Conservation (phyloP, 2,113 vertebrate species). For the Silurus meridionalis region DNA sequence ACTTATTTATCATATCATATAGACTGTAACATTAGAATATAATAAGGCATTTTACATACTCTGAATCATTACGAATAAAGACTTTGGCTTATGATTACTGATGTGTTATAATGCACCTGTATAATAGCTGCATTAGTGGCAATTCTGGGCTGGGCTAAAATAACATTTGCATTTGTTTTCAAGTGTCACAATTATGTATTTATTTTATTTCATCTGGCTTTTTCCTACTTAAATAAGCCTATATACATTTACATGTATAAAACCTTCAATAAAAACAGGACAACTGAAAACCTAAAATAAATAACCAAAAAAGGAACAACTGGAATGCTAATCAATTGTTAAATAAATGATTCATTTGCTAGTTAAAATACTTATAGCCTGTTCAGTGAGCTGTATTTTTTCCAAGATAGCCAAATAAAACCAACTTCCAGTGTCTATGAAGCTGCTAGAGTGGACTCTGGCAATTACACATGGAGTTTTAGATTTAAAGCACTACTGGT, state of each 20-base stretch:
- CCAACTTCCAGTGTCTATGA: not conserved
- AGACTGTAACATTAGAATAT: not conserved
- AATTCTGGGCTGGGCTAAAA: not conserved
- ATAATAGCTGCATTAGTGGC: not conserved
- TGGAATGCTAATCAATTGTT: not conserved
- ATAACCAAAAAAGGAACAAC: not conserved
- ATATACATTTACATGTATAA: not conserved
- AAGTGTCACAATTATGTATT: not conserved
- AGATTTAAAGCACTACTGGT: not conserved
- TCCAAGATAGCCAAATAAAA: not conserved
- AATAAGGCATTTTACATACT: not conserved
- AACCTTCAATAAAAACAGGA: not conserved
- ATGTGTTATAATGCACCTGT: not conserved
- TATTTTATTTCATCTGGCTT: no score
- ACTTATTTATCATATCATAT: not conserved
- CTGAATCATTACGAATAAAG: not conserved
- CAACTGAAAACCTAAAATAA: no score
- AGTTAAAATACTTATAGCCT: not conserved
- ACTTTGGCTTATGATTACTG: not conserved
- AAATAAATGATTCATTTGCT: not conserved
- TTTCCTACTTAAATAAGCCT: not conserved
- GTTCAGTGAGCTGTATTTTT: not conserved
- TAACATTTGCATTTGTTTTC: not conserved
- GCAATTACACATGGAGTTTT: not conserved
- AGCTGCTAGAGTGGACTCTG: not conserved